phyloP scores from a whole-genome alignment of 2,888 invertebrate genomes.

The Apodemia duryi region DNA sequence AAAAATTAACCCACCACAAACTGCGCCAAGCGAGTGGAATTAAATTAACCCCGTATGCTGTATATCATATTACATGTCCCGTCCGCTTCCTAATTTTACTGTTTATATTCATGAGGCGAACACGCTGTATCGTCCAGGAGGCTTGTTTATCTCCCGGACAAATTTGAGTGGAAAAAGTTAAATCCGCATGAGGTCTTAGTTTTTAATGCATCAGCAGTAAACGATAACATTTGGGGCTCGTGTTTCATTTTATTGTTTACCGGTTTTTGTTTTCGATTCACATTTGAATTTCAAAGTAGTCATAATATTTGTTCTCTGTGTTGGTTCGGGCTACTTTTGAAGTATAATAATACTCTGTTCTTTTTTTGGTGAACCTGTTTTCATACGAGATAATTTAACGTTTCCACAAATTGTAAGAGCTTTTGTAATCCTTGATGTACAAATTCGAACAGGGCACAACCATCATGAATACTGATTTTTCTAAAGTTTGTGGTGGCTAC shows the following conservation, averaged over 20 bases:
- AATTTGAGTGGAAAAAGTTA: slow-evolving; percentile 60
- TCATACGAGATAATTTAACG: too few relatives aligned
- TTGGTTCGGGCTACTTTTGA: too few relatives aligned
- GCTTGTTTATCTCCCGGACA: slow-evolving; percentile 66
- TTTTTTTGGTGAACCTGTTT: too few relatives aligned
- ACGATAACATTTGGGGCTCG: background rate
- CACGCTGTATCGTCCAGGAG: slow-evolving; percentile 45
- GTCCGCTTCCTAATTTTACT: slow-evolving; percentile 61
- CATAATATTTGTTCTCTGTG: too few relatives aligned
- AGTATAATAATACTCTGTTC: too few relatives aligned
- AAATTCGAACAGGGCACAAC: too few relatives aligned
- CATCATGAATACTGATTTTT: too few relatives aligned
- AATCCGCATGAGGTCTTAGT: slow-evolving; percentile 35
- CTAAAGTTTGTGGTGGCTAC: too few relatives aligned
- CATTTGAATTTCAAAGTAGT: background rate
- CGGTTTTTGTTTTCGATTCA: background rate
- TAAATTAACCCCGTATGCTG: slow-evolving; percentile 60
- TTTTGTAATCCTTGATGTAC: too few relatives aligned
- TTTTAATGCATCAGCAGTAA: slow-evolving; percentile 29
- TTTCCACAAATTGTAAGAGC: too few relatives aligned
- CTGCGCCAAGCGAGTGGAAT: slow-evolving; percentile 44
- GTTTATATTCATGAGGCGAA: slow-evolving; percentile 67
- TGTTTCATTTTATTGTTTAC: slow-evolving; percentile 10
- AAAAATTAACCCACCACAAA: slow-evolving; percentile 22
- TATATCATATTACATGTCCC: slow-evolving; percentile 56